Base-by-base conservation (phyloP, 2,113 vertebrate species). In the Oenanthe oenanthe region DNA sequence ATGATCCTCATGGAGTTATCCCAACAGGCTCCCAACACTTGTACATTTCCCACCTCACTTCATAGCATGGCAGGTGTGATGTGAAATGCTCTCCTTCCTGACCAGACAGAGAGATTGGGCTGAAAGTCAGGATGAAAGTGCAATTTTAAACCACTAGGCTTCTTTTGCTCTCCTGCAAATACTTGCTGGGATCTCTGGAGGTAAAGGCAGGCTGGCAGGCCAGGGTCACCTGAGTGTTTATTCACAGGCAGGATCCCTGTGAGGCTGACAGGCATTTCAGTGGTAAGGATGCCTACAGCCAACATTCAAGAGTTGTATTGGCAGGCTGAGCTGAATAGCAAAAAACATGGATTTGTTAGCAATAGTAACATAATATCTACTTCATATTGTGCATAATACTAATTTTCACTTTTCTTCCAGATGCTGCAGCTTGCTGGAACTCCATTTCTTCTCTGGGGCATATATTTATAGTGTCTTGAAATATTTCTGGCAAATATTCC, bases 181-280 rank as follows among this genome's bases (percentile, higher is more conserved):
- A 3, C 24, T 85, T 78, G 26, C 21, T 51, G 60, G 48, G 53
- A 84, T 32, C 21, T 13, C 40, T 40, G 36, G 36, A 72, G 24
- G 14, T 45, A 32, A 1, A 4, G 28, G 43, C 28, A 85, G 47
- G 17, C 32, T 2, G 1, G 31, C 58, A 42, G 67, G 38, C 29
- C 47, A 13, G 29, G 13, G n/a, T 29, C 43, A 78, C 13, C 18
- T 25, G 43, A 16, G 32, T 25, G 10, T 62, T 66, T 62, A 31
- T 66, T 68, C 34, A 17, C 42, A 63, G 60, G 50, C 29, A 28
- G 42, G 36, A 54, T 65, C 22, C 70, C 47, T 34, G 9, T 0
- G 0, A 81, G 22, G 12, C 2, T 68, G 66, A 43, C 0, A 0
- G 1, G 2, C 22, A 5, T 12, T 70, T 82, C 40, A 38, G 28